Conservation (phyloP, 2,888 invertebrate genomes). For the Ecdyonurus torrentis region DNA sequence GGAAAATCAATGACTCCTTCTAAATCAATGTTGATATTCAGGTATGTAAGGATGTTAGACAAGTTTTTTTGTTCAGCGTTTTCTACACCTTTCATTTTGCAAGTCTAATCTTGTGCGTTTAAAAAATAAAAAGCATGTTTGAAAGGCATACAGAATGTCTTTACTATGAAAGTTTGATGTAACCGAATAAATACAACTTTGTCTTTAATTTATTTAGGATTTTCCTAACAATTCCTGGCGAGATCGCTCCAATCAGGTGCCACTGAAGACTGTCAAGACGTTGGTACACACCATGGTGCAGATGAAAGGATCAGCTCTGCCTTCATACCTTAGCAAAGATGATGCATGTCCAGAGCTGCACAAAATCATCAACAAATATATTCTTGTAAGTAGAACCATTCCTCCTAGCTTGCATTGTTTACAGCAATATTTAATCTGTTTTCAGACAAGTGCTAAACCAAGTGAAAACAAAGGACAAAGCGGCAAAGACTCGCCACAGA, state of each 20-base stretch:
- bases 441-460: not conserved
- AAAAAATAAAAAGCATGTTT: slow-evolving; percentile 4
- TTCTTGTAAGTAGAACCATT: not conserved
- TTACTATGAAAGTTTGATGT: not conserved
- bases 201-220: slow-evolving; percentile 25
- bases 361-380: not conserved
- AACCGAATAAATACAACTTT: too few relatives aligned
- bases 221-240: slow-evolving; percentile 82
- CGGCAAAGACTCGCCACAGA: slow-evolving; percentile 32
- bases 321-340: slow-evolving; percentile 48
- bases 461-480: slow-evolving; percentile 22
- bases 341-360: not conserved
- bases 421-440: too few relatives aligned
- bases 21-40: too few relatives aligned
- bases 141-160: slow-evolving; percentile 7
- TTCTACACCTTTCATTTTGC: too few relatives aligned
- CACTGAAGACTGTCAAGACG: slow-evolving; percentile 73
- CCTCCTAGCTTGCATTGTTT: too few relatives aligned
- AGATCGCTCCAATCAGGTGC: slow-evolving; percentile 67
- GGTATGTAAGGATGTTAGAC: too few relatives aligned
- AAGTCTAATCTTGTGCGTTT: not conserved
- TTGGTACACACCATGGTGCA: slow-evolving; percentile 82
- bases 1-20: too few relatives aligned
- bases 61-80: too few relatives aligned
- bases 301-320: slow-evolving; percentile 65